Percentiles rank a stretch among this genome's conserved stretches.
These are phyloP conservation scores for Oncorhynchus keta DNA, from an alignment of 2,113 vertebrate species.

Conservation along the genomic window DNA sequence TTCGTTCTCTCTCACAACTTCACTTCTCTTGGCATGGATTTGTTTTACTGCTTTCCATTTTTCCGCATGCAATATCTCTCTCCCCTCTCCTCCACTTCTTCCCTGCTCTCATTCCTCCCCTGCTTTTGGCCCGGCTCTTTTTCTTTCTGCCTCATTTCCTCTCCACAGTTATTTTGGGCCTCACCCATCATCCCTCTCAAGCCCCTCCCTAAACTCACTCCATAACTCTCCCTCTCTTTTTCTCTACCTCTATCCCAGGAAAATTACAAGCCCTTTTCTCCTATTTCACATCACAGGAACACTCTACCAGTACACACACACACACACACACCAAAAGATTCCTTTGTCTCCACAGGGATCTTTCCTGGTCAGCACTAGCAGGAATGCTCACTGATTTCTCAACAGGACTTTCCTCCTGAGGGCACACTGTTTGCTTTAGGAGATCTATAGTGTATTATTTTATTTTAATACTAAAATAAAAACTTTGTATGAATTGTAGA, in stretches of 20 bases:
- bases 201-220: neutral
- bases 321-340: constrained; percentile 29
- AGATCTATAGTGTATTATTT: no score
- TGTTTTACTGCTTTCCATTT: constrained; percentile 39
- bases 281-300: constrained; percentile 44
- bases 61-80: constrained; percentile 8
- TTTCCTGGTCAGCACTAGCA: constrained; percentile 43
- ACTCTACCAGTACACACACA: neutral
- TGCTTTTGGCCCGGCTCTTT: constrained; percentile 51
- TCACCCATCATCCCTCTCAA: constrained; percentile 7
- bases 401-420: no score
- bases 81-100: constrained; percentile 34
- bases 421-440: no score
- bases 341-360: constrained; percentile 49
- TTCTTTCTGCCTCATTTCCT: constrained; percentile 3
- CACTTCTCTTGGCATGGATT: neutral
- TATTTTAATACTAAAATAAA: no score
- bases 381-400: constrained; percentile 28
- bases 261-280: constrained; percentile 44
- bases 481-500: no score
- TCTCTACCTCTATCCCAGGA: neutral
- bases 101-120: constrained; percentile 57
- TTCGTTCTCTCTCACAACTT: neutral
- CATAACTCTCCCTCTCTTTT: neutral
- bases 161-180: neutral